Evolutionary conservation across 2,113 vertebrate genomes (phyloP).

Genomic region (Cyprinus carpio): DNA sequence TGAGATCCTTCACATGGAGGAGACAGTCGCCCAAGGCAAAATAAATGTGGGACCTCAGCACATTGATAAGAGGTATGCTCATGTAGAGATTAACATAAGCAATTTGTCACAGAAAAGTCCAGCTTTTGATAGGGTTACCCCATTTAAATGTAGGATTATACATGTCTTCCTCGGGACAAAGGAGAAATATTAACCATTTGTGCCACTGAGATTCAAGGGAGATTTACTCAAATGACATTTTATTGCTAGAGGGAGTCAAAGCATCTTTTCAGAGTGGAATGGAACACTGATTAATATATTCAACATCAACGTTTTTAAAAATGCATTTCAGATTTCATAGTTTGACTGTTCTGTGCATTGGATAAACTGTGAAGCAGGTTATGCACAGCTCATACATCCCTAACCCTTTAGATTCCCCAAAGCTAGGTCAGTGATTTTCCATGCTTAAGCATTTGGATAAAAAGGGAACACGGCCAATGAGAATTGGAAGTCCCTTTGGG

Average conservation of each 20-base stretch:
- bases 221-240: constrained; percentile 25
- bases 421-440: constrained; percentile 52
- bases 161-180: constrained; percentile 13
- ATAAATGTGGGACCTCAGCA: constrained; percentile 47
- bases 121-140: constrained; percentile 53
- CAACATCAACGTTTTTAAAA: constrained; percentile 19
- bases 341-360: background rate
- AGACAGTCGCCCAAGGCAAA: constrained; percentile 38
- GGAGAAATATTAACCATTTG: constrained; percentile 42
- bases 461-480: constrained; percentile 41
- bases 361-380: background rate
- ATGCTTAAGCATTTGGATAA: constrained; percentile 37
- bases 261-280: constrained; percentile 9
- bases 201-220: background rate
- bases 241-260: constrained; percentile 17
- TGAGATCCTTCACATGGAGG: constrained; percentile 39
- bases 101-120: constrained; percentile 50
- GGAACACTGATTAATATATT: constrained; percentile 5
- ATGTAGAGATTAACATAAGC: constrained; percentile 50
- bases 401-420: constrained; percentile 21
- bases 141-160: constrained; percentile 48
- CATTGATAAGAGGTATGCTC: constrained; percentile 51
- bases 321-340: background rate
- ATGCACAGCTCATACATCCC: constrained; percentile 1
- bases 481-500: constrained; percentile 50